phyloP scores from a whole-genome alignment of 2,113 vertebrate species.

The Orthonyx spaldingii region DNA sequence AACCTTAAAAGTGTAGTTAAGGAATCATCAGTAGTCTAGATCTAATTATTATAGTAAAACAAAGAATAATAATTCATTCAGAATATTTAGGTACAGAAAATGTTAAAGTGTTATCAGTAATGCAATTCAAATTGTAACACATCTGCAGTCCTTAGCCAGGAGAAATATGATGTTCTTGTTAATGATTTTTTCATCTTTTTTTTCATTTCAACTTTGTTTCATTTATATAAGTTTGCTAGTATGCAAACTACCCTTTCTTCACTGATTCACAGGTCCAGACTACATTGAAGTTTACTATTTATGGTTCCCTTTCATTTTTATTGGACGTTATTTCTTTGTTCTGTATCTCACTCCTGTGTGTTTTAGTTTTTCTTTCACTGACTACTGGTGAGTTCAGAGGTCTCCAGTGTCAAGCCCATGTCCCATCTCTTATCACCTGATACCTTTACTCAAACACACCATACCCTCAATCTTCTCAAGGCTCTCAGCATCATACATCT shows the following conservation, averaged over 20 bases:
- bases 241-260: not conserved
- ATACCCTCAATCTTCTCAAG: not conserved
- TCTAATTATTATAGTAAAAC: not conserved
- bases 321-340: no score
- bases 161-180: not conserved
- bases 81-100: not conserved
- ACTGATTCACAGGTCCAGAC: not conserved
- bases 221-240: not conserved
- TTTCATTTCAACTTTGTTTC: not conserved
- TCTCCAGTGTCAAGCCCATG: not conserved
- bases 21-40: not conserved
- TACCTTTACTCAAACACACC: accelerated
- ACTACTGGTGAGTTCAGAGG: no score
- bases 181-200: not conserved
- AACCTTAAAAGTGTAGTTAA: not conserved
- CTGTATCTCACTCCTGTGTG: not conserved
- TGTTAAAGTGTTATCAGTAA: not conserved
- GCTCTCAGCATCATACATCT: not conserved
- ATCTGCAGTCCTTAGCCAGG: not conserved
- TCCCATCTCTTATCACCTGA: no score
- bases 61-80: not conserved
- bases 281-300: not conserved
- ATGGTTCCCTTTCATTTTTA: not conserved
- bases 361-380: not conserved
- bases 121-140: not conserved